Conservation (phyloP, 2,113 vertebrate species). For the Telmatochromis sp. region DNA sequence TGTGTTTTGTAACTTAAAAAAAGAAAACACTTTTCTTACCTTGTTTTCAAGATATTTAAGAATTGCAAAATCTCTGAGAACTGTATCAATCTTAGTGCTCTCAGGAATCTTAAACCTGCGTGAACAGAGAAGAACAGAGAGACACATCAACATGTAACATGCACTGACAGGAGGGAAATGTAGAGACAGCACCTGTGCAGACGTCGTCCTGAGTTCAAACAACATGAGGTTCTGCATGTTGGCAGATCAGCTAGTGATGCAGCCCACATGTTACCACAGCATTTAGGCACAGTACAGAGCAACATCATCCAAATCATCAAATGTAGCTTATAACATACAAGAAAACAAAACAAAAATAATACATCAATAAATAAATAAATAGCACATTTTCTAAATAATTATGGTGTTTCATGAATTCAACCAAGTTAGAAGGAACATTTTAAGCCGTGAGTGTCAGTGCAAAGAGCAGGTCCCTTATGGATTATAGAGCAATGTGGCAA, state of each 20-base stretch:
- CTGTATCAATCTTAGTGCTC: conserved; percentile 97
- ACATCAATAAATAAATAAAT: neutral
- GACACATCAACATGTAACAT: neutral
- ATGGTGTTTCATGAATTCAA: conserved; percentile 5
- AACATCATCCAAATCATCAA: neutral
- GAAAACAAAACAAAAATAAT: neutral
- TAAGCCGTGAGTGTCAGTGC: neutral
- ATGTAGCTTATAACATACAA: neutral
- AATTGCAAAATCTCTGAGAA: conserved; percentile 99
- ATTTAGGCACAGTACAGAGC: neutral
- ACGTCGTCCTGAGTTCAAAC: neutral
- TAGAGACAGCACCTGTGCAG: neutral
- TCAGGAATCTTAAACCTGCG: conserved; percentile 96
- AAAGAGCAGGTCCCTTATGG: conserved; percentile 4
- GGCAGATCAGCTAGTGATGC: neutral
- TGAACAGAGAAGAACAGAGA: neutral
- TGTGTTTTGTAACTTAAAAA: neutral
- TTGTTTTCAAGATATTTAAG: conserved; percentile 99
- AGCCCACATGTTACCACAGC: neutral
- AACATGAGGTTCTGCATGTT: neutral
- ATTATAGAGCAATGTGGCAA: conserved; percentile 60
- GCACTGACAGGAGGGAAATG: neutral
- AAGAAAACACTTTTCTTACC: conserved; percentile 72
- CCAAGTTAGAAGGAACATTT: conserved; percentile 2
- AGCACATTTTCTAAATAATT: neutral